Conservation (phyloP, 2,888 invertebrate species). For the Caenorhabditis japonica region DNA sequence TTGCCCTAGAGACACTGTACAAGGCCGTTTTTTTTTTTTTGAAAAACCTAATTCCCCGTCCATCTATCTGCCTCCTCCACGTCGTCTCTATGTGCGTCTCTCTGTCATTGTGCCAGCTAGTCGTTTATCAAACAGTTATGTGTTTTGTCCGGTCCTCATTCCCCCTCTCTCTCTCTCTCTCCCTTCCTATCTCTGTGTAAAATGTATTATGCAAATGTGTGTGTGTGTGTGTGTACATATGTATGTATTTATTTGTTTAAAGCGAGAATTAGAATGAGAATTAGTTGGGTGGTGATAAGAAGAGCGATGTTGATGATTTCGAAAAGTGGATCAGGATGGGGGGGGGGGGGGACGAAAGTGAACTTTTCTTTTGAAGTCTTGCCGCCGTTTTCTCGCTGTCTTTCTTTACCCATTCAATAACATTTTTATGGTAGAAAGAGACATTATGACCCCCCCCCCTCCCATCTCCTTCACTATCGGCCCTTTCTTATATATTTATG, state of each 20-base stretch:
- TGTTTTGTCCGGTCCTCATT: slow-evolving; percentile 23
- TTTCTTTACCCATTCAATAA: slow-evolving; percentile 10
- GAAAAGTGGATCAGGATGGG: slow-evolving; percentile 25
- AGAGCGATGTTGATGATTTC: too few relatives aligned
- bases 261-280: too few relatives aligned
- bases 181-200: neutral
- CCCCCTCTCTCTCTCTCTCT: slow-evolving; percentile 10
- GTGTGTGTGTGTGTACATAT: too few relatives aligned
- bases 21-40: too few relatives aligned
- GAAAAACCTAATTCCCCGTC: too few relatives aligned
- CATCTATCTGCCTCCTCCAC: neutral
- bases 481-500: too few relatives aligned
- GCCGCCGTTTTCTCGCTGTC: slow-evolving; percentile 3
- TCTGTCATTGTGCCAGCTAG: neutral
- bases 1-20: too few relatives aligned
- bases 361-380: slow-evolving; percentile 15
- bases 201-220: neutral
- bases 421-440: slow-evolving; percentile 19
- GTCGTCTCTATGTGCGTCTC: slow-evolving; percentile 8
- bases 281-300: too few relatives aligned
- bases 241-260: too few relatives aligned
- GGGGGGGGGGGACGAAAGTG: slow-evolving; percentile 15
- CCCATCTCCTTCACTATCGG: neutral
- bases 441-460: slow-evolving; percentile 34
- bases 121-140: slow-evolving; percentile 51